Conservation (phyloP, 2,888 invertebrate species). For the Agrotis segetum region DNA sequence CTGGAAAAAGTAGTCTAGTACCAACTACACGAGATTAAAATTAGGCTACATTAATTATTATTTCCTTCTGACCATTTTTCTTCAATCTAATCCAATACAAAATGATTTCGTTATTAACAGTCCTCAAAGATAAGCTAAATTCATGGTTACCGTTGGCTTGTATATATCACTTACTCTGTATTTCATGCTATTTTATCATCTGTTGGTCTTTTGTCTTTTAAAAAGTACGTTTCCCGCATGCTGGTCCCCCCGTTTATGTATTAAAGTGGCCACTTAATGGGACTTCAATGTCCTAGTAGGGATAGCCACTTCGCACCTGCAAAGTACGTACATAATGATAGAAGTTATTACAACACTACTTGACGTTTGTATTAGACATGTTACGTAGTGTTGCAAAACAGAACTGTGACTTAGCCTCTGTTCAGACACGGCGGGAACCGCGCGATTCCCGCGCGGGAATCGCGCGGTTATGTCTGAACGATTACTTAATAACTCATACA, state of each 20-base stretch:
- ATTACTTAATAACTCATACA: no score
- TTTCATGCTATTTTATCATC: not conserved
- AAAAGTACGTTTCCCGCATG: constrained; percentile 38
- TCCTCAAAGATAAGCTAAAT: not conserved
- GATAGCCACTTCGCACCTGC: constrained; percentile 34
- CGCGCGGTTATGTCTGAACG: no score
- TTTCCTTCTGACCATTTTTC: no score
- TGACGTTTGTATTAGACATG: not conserved
- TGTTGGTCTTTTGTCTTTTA: not conserved
- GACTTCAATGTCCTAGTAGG: constrained; percentile 3
- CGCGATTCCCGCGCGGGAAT: no score
- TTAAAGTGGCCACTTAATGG: constrained; percentile 3
- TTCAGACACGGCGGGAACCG: no score
- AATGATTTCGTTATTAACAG: no score
- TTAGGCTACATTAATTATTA: not conserved
- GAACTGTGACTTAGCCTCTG: no score
- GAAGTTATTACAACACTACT: constrained; percentile 23
- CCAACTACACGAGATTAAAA: not conserved
- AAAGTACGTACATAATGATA: not conserved
- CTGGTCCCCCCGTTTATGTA: constrained; percentile 15
- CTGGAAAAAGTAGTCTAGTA: no score
- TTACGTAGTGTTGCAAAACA: not conserved
- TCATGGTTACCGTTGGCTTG: not conserved
- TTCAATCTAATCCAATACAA: no score
- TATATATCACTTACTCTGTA: not conserved